Evolutionary conservation across 2,113 vertebrate species (phyloP).

Genomic region (Glaucidium brasilianum): DNA sequence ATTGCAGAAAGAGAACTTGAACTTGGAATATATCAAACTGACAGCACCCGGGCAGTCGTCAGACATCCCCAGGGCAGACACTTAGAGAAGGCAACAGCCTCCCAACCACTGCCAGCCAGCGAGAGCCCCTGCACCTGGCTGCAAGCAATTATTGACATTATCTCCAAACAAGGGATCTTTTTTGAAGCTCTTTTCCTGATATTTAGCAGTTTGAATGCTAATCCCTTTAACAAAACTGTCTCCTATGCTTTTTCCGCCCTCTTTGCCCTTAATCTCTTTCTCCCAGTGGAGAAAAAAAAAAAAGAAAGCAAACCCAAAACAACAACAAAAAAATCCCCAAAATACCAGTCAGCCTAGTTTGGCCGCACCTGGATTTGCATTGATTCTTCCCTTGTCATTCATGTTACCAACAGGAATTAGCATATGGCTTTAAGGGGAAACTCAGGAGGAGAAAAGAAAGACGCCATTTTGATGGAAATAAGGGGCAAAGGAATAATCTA

Average conservation of each 20-base stretch:
- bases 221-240: conserved; percentile 83
- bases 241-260: conserved; percentile 54
- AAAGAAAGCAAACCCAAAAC: too few species aligned
- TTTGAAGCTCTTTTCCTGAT: conserved; percentile 65
- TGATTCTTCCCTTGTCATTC: conserved; percentile 76
- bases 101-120: not conserved
- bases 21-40: conserved; percentile 57
- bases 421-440: conserved; percentile 86
- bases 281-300: not conserved
- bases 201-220: conserved; percentile 76
- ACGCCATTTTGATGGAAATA: conserved; percentile 93
- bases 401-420: conserved; percentile 82
- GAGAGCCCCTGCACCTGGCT: conserved; percentile 75
- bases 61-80: conserved; percentile 23
- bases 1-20: conserved; percentile 49
- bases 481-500: conserved; percentile 86
- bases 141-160: conserved; percentile 77
- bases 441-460: conserved; percentile 79
- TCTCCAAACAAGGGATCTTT: conserved; percentile 59
- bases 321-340: conserved; percentile 38
- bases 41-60: conserved; percentile 38
- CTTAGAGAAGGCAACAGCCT: conserved; percentile 49
- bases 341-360: conserved; percentile 76
- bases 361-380: conserved; percentile 86
- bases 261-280: conserved; percentile 52